Conservation (phyloP, 2,797 vertebrate species). For the Zalophus californianus region DNA sequence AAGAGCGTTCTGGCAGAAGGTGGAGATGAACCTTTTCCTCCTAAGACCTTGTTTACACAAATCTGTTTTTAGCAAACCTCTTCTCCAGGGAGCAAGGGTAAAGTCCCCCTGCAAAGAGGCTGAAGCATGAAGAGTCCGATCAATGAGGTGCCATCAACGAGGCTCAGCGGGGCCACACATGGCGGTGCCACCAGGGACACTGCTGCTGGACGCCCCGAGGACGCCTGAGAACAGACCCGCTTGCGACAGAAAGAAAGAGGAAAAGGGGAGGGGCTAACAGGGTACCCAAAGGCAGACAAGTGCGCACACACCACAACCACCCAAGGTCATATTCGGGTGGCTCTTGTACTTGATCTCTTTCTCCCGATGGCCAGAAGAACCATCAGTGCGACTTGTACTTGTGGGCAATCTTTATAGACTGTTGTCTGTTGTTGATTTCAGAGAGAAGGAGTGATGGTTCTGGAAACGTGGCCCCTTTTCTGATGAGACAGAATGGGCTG, state of each 20-base stretch:
- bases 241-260: background rate
- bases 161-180: no score
- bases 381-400: rapidly evolving
- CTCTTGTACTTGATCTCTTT: background rate
- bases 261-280: background rate
- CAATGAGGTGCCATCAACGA: background rate
- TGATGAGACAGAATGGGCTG: background rate
- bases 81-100: background rate
- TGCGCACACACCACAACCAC: background rate
- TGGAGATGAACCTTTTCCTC: background rate
- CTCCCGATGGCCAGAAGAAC: background rate
- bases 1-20: background rate
- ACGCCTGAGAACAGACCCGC: background rate
- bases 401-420: background rate
- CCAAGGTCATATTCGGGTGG: background rate
- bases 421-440: background rate
- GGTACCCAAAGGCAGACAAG: background rate
- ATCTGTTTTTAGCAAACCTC: background rate
- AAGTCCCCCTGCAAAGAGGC: background rate
- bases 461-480: background rate
- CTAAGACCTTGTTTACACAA: background rate
- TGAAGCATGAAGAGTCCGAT: background rate
- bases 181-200: background rate
- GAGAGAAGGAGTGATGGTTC: background rate
- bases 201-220: background rate